A percentile compares a stretch with the other conserved stretches of the same genome.
These are phyloP conservation scores for Ranitomeya imitator DNA, from an alignment of 2,113 vertebrate species.

Conservation along the genomic window DNA sequence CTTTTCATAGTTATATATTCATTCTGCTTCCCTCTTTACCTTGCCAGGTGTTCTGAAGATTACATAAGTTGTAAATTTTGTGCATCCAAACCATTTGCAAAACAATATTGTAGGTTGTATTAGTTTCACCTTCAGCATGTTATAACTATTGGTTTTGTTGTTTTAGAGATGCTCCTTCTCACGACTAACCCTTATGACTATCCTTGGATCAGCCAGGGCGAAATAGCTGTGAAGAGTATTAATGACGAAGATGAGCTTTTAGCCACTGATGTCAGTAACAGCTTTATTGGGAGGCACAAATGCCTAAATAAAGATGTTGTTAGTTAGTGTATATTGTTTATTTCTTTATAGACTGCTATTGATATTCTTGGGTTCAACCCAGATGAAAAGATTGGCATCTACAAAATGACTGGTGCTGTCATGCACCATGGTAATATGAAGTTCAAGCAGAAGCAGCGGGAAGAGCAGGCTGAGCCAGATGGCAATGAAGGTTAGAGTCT, in stretches of 20 bases:
- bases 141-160: background rate
- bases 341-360: conserved; percentile 72
- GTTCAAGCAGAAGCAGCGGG: conserved; percentile 85
- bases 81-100: no score
- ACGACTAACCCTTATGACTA: conserved; percentile 86
- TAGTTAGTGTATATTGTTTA: background rate
- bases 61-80: no score
- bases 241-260: conserved; percentile 78
- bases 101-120: background rate
- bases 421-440: conserved; percentile 86
- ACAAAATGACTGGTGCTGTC: conserved; percentile 84
- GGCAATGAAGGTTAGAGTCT: conserved; percentile 78
- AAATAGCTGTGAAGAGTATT: conserved; percentile 83
- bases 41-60: no score
- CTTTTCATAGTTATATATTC: no score
- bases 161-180: conserved; percentile 82
- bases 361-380: conserved; percentile 80
- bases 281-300: background rate
- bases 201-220: conserved; percentile 76
- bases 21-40: no score
- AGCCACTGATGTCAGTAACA: conserved; percentile 77
- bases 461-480: conserved; percentile 81
- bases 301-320: background rate
- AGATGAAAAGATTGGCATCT: conserved; percentile 82
- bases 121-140: background rate